A percentile compares a stretch with the other conserved stretches of the same genome.
Conservation (phyloP, 2,113 vertebrate genomes). For the Chascanopsetta lugubris region DNA sequence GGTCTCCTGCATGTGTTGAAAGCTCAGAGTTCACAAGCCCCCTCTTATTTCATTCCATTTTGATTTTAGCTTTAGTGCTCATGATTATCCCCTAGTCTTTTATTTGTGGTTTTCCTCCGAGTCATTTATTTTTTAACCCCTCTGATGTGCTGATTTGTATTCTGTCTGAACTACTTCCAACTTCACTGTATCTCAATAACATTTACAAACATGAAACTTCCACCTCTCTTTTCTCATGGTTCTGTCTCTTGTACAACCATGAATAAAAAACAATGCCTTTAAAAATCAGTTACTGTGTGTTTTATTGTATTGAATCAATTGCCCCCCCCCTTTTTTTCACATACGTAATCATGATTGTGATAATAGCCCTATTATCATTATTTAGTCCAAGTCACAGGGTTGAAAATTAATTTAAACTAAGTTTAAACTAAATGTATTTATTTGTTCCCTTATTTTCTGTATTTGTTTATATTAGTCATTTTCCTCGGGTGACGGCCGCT, state of each 20-base stretch:
- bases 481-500: background rate
- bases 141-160: constrained; percentile 82
- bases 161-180: constrained; percentile 79
- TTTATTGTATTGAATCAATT: constrained; percentile 4
- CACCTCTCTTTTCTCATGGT: constrained; percentile 77
- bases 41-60: constrained; percentile 26
- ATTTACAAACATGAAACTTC: constrained; percentile 59
- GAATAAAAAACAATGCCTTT: constrained; percentile 88
- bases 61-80: constrained; percentile 54
- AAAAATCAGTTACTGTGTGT: constrained; percentile 54
- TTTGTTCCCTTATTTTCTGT: background rate
- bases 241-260: constrained; percentile 85
- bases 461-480: too few species aligned
- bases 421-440: too few species aligned
- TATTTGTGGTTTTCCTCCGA: constrained; percentile 60
- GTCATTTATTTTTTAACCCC: constrained; percentile 30
- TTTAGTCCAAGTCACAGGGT: too few species aligned
- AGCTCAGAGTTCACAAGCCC: constrained; percentile 69
- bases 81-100: constrained; percentile 60
- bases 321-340: too few species aligned
- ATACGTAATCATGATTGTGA: too few species aligned
- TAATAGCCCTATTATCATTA: too few species aligned
- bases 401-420: too few species aligned
- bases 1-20: constrained; percentile 71
- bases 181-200: constrained; percentile 79